Percentiles rank a stretch among this genome's conserved stretches.
Evolutionary conservation across 2,888 invertebrate species (phyloP).

Genomic region (Scaptomyza parva): DNA sequence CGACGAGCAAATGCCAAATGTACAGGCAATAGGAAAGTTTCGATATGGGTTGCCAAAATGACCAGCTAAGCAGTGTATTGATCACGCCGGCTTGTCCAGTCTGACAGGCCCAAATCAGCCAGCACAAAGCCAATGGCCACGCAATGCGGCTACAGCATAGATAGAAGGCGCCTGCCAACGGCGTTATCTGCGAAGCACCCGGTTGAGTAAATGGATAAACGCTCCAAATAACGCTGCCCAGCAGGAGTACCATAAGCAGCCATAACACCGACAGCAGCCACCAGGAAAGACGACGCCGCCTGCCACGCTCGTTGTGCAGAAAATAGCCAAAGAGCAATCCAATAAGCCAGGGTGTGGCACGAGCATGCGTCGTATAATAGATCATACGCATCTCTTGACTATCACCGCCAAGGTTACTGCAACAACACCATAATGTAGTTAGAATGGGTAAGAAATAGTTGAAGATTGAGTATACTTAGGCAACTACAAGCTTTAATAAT

Average conservation of each 20-base stretch:
- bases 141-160: constrained; percentile 71
- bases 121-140: constrained; percentile 81
- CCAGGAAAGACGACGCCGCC: constrained; percentile 27
- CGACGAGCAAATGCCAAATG: constrained; percentile 76
- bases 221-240: constrained; percentile 65
- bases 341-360: constrained; percentile 77
- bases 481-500: not conserved
- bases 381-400: constrained; percentile 41
- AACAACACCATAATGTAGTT: too few relatives aligned
- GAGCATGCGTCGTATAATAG: constrained; percentile 72
- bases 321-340: constrained; percentile 77
- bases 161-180: constrained; percentile 43
- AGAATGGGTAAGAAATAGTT: not conserved
- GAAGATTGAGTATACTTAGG: not conserved
- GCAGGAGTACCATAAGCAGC: constrained; percentile 51
- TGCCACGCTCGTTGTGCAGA: constrained; percentile 52
- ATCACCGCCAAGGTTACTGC: constrained; percentile 45
- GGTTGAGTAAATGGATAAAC: constrained; percentile 60
- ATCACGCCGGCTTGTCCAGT: constrained; percentile 75
- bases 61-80: constrained; percentile 75
- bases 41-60: constrained; percentile 80
- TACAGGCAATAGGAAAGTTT: constrained; percentile 80
- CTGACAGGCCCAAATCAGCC: constrained; percentile 81
- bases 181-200: constrained; percentile 20
- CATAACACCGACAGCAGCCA: constrained; percentile 53